Percentiles rank a stretch among this genome's conserved stretches.
phyloP scores from a whole-genome alignment of 1,140 invertebrate species.

The Bombus impatiens region DNA sequence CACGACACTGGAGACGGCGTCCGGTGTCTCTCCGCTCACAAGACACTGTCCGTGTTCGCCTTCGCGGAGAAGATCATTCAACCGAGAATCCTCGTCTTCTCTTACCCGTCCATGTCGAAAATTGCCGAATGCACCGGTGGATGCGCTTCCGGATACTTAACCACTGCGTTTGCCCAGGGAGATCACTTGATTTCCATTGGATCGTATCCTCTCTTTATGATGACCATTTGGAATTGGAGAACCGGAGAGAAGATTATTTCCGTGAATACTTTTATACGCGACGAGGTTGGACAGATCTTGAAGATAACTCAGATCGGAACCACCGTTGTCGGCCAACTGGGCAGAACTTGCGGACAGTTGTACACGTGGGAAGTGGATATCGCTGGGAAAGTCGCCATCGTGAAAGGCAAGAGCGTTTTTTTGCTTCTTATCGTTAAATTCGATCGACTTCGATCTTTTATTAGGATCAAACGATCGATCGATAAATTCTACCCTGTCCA shows the following conservation, averaged over 20 bases:
- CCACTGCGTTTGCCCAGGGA: constrained; percentile 70
- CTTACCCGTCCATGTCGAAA: constrained; percentile 76
- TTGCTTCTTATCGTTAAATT: not conserved
- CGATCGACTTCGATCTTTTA: no score
- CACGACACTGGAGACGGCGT: constrained; percentile 70
- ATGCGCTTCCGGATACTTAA: constrained; percentile 66
- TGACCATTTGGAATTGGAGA: constrained; percentile 79
- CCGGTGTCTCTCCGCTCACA: constrained; percentile 72
- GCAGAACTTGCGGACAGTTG: constrained; percentile 67
- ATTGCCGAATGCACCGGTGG: constrained; percentile 70
- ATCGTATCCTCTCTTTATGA: constrained; percentile 69
- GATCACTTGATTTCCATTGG: constrained; percentile 73
- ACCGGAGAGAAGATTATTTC: constrained; percentile 71
- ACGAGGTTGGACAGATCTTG: constrained; percentile 69
- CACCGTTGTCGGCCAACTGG: constrained; percentile 70
- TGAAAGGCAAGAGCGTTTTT: constrained; percentile 42
- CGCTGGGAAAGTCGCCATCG: constrained; percentile 38
- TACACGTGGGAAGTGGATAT: constrained; percentile 71
- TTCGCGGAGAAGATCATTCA: constrained; percentile 73
- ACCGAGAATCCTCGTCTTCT: constrained; percentile 73
- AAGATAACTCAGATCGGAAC: constrained; percentile 55
- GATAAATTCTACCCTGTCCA: no score
- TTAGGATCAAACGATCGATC: no score
- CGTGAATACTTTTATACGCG: constrained; percentile 66
- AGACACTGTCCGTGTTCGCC: constrained; percentile 67